Percentiles rank a stretch among this genome's conserved stretches.
Conservation (phyloP, 2,797 vertebrate genomes). For the Anguilla pacifica region DNA sequence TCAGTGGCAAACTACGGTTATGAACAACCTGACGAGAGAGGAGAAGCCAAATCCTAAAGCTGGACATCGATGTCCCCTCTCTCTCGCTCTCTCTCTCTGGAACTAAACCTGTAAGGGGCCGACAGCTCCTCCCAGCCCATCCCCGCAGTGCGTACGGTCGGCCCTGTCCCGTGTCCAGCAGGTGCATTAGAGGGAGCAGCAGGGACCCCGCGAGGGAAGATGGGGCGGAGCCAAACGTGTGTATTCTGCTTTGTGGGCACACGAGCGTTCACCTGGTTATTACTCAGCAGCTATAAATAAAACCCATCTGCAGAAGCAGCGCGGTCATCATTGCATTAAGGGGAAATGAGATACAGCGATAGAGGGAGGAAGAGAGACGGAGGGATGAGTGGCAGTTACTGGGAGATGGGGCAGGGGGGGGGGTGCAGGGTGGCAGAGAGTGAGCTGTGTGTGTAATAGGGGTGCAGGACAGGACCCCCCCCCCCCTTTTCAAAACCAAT, state of each 20-base stretch:
- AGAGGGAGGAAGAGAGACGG: constrained; percentile 29
- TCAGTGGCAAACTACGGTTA: background rate
- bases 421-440: background rate
- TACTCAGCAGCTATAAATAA: constrained; percentile 60
- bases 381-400: background rate
- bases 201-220: background rate
- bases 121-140: no score
- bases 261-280: constrained; percentile 42
- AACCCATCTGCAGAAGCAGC: constrained; percentile 31
- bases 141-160: background rate
- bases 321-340: constrained; percentile 9
- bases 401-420: constrained; percentile 10
- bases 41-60: background rate
- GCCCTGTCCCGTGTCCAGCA: background rate
- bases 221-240: background rate
- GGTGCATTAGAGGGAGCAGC: background rate
- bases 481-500: background rate
- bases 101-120: background rate
- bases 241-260: constrained; percentile 6
- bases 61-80: background rate
- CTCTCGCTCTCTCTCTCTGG: background rate
- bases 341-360: constrained; percentile 8
- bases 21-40: background rate
- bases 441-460: background rate
- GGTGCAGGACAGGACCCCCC: background rate